Conservation (phyloP, 2,113 vertebrate genomes). For the Anas platyrhynchos region DNA sequence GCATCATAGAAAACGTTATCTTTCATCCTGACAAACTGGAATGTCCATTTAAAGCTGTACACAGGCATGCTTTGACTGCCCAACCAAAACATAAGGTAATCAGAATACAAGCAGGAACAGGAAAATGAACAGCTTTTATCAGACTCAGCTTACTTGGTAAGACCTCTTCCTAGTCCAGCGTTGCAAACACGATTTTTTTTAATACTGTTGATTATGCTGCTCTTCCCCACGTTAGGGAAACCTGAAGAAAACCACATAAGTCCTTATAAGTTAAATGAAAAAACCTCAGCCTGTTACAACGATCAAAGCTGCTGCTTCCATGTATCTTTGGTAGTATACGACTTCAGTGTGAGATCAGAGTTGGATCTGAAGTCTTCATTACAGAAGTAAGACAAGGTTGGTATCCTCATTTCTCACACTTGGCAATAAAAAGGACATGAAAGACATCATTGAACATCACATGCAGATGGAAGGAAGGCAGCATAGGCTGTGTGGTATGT, state of each 20-base stretch:
- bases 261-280: not conserved
- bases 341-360: conserved; percentile 70
- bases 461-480: not conserved
- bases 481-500: not conserved
- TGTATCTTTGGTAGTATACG: not conserved
- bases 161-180: conserved; percentile 83
- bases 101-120: not conserved
- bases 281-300: not conserved
- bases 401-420: conserved; percentile 69
- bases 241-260: conserved; percentile 74
- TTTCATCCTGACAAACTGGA: not conserved
- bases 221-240: conserved; percentile 97
- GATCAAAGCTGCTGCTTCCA: not conserved
- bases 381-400: conserved; percentile 49
- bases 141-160: conserved; percentile 86
- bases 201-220: conserved; percentile 94
- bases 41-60: not conserved
- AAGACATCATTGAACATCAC: not conserved
- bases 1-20: not conserved
- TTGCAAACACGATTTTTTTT: conserved; percentile 84
- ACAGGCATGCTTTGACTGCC: not conserved
- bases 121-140: not conserved
- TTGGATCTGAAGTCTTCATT: conserved; percentile 76
- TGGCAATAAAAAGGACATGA: not conserved
- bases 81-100: not conserved